Evolutionary conservation across 2,113 vertebrate genomes (phyloP).

Genomic region (Dolichallabes microphthalmus): DNA sequence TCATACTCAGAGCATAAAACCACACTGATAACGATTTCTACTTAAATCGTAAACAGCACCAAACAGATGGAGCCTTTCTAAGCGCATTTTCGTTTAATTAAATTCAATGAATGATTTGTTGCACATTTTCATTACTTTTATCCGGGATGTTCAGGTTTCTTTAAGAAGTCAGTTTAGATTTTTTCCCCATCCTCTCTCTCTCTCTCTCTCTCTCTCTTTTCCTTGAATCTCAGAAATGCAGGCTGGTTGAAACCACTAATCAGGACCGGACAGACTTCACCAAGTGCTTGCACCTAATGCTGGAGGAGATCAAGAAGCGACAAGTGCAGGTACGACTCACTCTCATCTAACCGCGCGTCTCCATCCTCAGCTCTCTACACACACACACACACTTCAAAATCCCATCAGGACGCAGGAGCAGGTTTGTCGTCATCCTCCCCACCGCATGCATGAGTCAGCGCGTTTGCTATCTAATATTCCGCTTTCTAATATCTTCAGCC

Average conservation of each 20-base stretch:
- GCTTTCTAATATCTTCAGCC: neutral
- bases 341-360: neutral
- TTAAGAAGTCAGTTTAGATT: neutral
- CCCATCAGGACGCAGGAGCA: neutral
- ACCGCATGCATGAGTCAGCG: neutral
- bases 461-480: neutral
- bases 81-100: neutral
- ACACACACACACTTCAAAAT: neutral
- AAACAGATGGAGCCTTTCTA: neutral
- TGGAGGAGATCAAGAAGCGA: slow-evolving; percentile 66
- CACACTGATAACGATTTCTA: neutral
- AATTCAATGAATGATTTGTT: too few species aligned
- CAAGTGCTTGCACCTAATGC: slow-evolving; percentile 71
- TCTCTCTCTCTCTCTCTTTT: neutral
- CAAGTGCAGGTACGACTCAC: slow-evolving; percentile 64
- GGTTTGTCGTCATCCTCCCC: neutral
- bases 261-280: slow-evolving; percentile 78
- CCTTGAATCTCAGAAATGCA: slow-evolving; percentile 63
- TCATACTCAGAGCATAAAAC: slow-evolving; percentile 22
- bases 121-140: neutral
- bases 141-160: neutral
- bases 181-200: neutral
- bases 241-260: slow-evolving; percentile 70
- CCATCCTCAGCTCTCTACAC: neutral
- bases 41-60: neutral